A percentile compares a stretch with the other conserved stretches of the same genome.
phyloP scores from a whole-genome alignment of 2,113 vertebrate genomes.

The Dicrurus megarhynchus region DNA sequence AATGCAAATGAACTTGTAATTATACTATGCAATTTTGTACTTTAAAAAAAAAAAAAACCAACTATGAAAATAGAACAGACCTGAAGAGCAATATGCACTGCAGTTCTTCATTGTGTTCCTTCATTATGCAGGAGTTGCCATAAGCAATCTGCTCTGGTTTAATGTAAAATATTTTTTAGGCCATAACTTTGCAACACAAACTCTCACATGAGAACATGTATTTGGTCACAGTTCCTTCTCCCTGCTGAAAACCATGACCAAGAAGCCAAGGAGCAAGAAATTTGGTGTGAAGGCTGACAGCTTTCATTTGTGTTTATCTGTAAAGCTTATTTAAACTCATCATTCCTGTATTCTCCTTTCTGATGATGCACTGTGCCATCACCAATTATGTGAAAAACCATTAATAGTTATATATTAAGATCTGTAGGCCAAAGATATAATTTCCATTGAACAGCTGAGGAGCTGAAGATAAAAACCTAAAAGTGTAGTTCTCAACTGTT shows the following conservation, averaged over 20 bases:
- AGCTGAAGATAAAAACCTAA: not conserved
- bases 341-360: not conserved
- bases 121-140: constrained; percentile 76
- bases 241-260: not conserved
- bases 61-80: constrained; percentile 76
- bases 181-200: constrained; percentile 48
- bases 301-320: not conserved
- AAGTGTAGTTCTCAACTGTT: not conserved
- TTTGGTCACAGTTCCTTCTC: not conserved
- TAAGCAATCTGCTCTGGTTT: constrained; percentile 73
- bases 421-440: not conserved
- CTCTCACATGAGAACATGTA: constrained; percentile 18
- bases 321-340: not conserved
- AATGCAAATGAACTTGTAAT: constrained; percentile 84
- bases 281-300: not conserved
- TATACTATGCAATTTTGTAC: constrained; percentile 79
- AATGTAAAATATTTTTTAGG: constrained; percentile 64
- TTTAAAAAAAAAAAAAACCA: constrained; percentile 37
- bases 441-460: constrained; percentile 17
- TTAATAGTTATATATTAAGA: not conserved
- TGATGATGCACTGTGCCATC: not conserved
- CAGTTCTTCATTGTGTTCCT: constrained; percentile 75
- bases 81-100: constrained; percentile 74
- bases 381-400: not conserved
- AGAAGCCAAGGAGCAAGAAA: constrained; percentile 9